Evolutionary conservation across 2,797 vertebrate species (phyloP), one percentile per base, ranked within the genome.

Genomic region (Chiropotes sagulatus): DNA sequence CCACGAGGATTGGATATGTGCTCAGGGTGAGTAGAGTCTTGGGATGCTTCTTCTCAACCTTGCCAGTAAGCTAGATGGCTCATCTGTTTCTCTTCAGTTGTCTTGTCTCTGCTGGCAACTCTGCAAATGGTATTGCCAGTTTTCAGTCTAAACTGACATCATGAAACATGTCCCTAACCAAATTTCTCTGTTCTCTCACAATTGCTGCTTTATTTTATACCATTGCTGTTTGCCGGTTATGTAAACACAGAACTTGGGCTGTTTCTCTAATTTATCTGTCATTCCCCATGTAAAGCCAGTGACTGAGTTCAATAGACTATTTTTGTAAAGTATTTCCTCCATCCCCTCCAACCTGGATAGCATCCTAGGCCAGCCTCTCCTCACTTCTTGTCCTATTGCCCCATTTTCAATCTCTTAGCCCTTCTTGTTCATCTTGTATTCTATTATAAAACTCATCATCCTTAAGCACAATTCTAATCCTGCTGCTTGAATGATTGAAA

Each of bases 311-410:
- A 13, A 2, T 48, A 82, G 28, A 86, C 73, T 54, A 76, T 67
- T 86, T 93, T 95, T 93, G n/a, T 83, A 12, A 94, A 75, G 58
- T 91, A 48, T 93, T 95, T 86, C 17, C 46, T 78, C 20, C 5
- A 28, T 81, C 39, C 54, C 28, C 11, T 88, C 58, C 50, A 90
- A 36, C 78, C 90, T 5, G 64, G 76, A n/a, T 36, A 70, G 64
- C 46, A 67, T 94, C 28, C 79, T 72, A 6, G 41, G 82, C 6
- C 4, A 88, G 57, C 19, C 58, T 15, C 5, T 83, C 64, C 11
- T 93, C 14, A 46, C 22, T 86, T 90, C 64, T 81, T 94, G 30
- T 39, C 73, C 64, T 14, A 52, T 88, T 88, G 81, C 30, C 58
- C 41, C 84, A 50, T 85, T 97, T 93, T 87, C 30, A 88, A 0